Base-by-base conservation (phyloP, 2,888 invertebrate species). In the Acleris emargana region DNA sequence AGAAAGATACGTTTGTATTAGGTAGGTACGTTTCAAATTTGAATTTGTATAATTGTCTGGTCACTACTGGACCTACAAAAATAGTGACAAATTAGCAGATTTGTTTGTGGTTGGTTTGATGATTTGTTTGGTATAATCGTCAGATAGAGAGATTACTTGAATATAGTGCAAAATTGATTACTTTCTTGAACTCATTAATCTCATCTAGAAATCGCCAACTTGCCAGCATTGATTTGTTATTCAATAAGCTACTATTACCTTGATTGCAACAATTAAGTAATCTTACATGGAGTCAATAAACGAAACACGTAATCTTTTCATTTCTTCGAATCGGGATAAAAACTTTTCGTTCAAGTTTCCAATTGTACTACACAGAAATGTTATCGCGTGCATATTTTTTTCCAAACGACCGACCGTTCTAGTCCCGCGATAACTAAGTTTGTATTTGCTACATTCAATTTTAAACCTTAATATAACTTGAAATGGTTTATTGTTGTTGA, bases 331-430 rank as follows among this genome's bases (percentile, higher is more conserved):
- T 43, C 18, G 42, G 38, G 25, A 38, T 13, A 59, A 64, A 76
- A 76, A 62, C 32, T n/a, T 64, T 55, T 16, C 45, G 32, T 42
- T n/a, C 32, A 22, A 57, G 52, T 66, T 64, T 64, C 64, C 59
- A 64, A 64, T 64, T 55, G 50, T 13, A 47, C 22, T 28, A 11
- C 17, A 32, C n/a, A 58, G 38, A 59, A 60, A 43, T 47, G 6
- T 6, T 20, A 22, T 62, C 58, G 64, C 59, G 59, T 64, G 59
- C 9, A 5, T 22, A 11, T 5, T 49, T 49, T 5, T 49, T 49
- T 20, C 17, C 49, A 20, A 49, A 49, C 18, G 11, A 49, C 16
- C 18, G 11, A 49, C 16, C 17, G 16, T n/a, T 16, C 45, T 5
- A 45, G 45, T 45, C 45, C 17, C 0, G 6, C 13, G 38, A 38